Base-by-base conservation (phyloP, 2,888 invertebrate species). In the Flexamia atlantica region DNA sequence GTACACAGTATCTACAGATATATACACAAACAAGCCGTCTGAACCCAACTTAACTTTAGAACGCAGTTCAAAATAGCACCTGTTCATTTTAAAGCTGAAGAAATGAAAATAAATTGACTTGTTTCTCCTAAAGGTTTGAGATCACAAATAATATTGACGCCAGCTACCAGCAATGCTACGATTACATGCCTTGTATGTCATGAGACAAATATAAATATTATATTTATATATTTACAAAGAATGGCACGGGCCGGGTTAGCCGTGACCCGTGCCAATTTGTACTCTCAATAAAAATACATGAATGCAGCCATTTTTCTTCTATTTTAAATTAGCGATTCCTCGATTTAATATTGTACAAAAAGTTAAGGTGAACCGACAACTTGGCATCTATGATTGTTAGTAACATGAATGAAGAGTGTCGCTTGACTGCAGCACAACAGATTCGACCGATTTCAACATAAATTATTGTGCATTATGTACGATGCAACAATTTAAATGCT, bases 241-340 rank as follows among this genome's bases (percentile, higher is more conserved):
- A 42, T 46, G 20, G 72, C 82, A 82, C 70, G 30, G 72, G 82
- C 14, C 23, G 20, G 50, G 64, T 30, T 57, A 84, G 85, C 28
- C 28, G 64, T 3, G 83, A 85, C 86, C 84, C 64, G 84, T 83
- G 85, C 80, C 84, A 83, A 85, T 86, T 86, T 86, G 86, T 86
- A 86, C 86, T 86, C 85, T 72, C 50, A 82, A 82, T 82, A 36
- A 68, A 76, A 76, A 42, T 46, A 42, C 42, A 42, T 30, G 20
- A 42, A 42, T 46, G 25, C 32, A 82, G 82, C 82, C 82, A 82
- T 82, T 82, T 82, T 82, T 82, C 82, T 82, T 82, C 72, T 82
- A 70, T 68, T 46, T 30, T 53, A 20, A 23, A n/a, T 53, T 23
- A 53, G 23, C 3, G n/a, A n/a, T n/a, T n/a, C n/a, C n/a, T 23